Base-by-base conservation (phyloP, 2,888 invertebrate genomes). In the Melanchra persicariae region DNA sequence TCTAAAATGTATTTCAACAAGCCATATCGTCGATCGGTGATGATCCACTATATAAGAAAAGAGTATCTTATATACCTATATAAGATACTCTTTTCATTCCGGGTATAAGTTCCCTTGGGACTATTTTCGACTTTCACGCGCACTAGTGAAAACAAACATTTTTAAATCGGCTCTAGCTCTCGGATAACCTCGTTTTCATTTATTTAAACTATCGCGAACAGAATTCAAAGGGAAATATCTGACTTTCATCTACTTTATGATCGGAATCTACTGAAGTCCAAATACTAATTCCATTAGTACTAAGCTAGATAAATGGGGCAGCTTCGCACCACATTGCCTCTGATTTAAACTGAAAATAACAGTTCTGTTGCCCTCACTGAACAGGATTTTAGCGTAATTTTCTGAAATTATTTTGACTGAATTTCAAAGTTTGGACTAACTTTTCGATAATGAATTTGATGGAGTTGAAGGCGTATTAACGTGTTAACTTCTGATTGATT, bases 231-330 rank as follows among this genome's bases (percentile, higher is more conserved):
- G 8, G 10, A 45, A 55, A 40, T 15, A 10, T 47, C 26, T 22
- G 8, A 40, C 4, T 37, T 22, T n/a, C 37, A 73, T 54, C 45
- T 9, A 47, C 40, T 62, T 26, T 22, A 37, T 40, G 3, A 54
- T 40, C 54, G 45, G 37, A 62, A 26, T 37, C 45, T 45, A 19
- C 19, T 40, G 19, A 43, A 45, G 6, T 62, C 45, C 37, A 54
- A 60, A 61, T 52, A 63, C 54, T 54, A 55, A 73, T 74, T 40
- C 37, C 37, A 74, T 71, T 63, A 71, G 54, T 1, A 12, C 22
- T 74, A 63, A 71, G 6, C 17, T 40, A 12, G 37, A 62, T 30
- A 62, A 74, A 71, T 71, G 37, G 8, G 10, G 2, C 4, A 59
- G 43, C 12, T 52, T 54, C 12, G 6, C 30, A 24, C 2, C n/a